These are phyloP conservation scores for Hedya salicella DNA, from an alignment of 2,888 invertebrate species.

Conservation along the genomic window DNA sequence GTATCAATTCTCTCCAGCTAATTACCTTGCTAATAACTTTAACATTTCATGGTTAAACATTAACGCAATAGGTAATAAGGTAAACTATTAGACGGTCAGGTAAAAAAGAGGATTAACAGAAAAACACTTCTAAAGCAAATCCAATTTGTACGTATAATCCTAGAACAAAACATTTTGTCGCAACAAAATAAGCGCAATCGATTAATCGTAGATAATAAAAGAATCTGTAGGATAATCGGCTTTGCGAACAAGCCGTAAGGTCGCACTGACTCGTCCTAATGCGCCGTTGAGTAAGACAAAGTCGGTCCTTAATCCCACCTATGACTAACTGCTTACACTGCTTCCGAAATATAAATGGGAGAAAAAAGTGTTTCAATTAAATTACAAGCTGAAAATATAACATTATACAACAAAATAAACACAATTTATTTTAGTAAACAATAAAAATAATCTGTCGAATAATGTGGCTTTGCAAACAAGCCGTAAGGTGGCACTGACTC, in stretches of 20 bases:
- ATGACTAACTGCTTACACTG: constrained; percentile 11
- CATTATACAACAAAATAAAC: too few species aligned
- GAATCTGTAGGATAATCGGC: constrained; percentile 46
- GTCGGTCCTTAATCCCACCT: constrained; percentile 62
- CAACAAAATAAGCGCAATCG: constrained; percentile 23
- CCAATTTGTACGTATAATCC: background rate
- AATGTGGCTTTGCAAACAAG: too few species aligned
- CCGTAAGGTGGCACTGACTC: too few species aligned
- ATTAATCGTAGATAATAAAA: constrained; percentile 45
- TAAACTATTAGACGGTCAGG: too few species aligned
- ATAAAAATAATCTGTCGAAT: too few species aligned
- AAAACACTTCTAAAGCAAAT: background rate
- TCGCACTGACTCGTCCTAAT: constrained; percentile 57
- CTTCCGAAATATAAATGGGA: background rate
- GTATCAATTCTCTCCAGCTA: too few species aligned
- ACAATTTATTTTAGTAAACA: too few species aligned
- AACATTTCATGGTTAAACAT: too few species aligned
- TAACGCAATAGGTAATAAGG: too few species aligned
- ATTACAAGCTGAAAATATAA: too few species aligned
- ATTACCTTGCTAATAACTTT: too few species aligned
- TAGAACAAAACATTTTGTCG: background rate
- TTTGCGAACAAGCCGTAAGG: constrained; percentile 50
- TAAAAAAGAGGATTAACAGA: background rate
- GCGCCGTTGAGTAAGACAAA: constrained; percentile 73
- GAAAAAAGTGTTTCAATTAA: background rate